These are phyloP conservation scores for Setophaga petechia DNA, from an alignment of 2,113 vertebrate species.

Conservation along the genomic window DNA sequence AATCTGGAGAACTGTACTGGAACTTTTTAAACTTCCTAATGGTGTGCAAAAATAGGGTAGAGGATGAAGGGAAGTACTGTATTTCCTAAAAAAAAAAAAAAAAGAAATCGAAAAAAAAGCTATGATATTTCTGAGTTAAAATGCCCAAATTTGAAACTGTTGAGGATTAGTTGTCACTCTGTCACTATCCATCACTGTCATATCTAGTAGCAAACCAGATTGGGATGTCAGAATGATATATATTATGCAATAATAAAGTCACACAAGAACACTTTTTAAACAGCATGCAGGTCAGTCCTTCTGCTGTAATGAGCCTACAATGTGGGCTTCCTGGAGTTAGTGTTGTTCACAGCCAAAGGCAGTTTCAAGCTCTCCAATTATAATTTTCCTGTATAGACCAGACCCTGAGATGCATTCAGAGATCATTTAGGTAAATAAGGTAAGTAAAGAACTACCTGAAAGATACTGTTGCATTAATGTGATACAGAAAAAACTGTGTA, in stretches of 20 bases:
- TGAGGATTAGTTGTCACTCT: constrained; percentile 14
- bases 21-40: neutral
- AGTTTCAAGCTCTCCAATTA: neutral
- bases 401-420: neutral
- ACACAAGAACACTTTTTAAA: neutral
- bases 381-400: neutral
- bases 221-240: neutral
- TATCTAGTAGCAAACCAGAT: neutral
- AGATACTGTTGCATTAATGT: neutral
- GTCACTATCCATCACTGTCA: neutral
- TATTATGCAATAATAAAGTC: neutral
- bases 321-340: neutral
- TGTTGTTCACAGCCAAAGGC: neutral
- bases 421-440: neutral
- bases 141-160: neutral
- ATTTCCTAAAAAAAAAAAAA: neutral
- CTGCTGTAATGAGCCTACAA: neutral
- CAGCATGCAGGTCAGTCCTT: neutral
- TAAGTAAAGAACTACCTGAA: neutral
- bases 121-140: neutral
- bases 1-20: neutral
- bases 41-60: neutral
- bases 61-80: neutral
- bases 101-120: neutral
- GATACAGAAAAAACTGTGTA: neutral